These are phyloP conservation scores for Bergia sp. DNA, from an alignment of 92 coral and sea anemone genomes.

Conservation along the genomic window DNA sequence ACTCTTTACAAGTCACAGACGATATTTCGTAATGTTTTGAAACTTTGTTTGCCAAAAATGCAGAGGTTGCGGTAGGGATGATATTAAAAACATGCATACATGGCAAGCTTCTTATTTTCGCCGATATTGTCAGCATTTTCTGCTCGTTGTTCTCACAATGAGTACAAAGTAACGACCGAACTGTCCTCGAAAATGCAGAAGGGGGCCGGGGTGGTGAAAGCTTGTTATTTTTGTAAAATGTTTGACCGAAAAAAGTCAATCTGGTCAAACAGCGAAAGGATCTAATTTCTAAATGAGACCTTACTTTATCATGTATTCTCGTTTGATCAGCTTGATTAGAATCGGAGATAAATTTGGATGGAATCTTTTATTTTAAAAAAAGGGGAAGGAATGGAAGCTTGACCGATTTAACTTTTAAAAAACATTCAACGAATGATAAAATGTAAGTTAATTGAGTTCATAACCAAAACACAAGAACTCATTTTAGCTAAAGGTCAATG, in stretches of 20 bases:
- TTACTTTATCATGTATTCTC: neutral
- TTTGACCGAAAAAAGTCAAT: neutral
- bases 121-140: neutral
- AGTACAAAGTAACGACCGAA: neutral
- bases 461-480: neutral
- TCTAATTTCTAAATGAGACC: neutral
- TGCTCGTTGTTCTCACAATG: neutral
- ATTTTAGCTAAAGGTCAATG: too few relatives aligned
- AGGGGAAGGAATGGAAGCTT: too few relatives aligned
- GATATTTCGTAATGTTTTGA: neutral
- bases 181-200: too few relatives aligned
- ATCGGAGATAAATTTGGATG: neutral
- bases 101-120: neutral
- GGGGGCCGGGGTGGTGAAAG: neutral
- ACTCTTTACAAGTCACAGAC: neutral
- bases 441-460: neutral
- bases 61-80: neutral
- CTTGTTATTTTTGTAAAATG: neutral
- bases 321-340: neutral
- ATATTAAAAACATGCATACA: neutral
- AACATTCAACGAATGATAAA: too few relatives aligned
- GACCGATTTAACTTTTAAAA: too few relatives aligned
- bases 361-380: too few relatives aligned
- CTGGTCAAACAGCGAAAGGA: too few relatives aligned
- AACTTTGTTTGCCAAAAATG: too few relatives aligned